Evolutionary conservation across 2,888 invertebrate genomes (phyloP).

Genomic region (Drymonia ruficornis): DNA sequence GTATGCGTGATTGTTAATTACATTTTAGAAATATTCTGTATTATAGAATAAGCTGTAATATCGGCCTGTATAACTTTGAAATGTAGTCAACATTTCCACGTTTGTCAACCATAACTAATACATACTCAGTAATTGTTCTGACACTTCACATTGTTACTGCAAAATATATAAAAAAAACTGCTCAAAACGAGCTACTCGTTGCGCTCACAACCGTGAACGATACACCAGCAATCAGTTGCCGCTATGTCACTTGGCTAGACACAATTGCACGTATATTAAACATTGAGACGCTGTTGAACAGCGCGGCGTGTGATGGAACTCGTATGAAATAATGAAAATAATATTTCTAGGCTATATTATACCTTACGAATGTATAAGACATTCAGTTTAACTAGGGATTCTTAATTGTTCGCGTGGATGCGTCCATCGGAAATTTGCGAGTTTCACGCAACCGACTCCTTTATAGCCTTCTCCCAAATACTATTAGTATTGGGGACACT

Average conservation of each 20-base stretch:
- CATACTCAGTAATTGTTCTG: not conserved
- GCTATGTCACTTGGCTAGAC: conserved; percentile 30
- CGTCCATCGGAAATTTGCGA: not conserved
- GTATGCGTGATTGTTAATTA: no score
- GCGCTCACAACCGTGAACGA: conserved; percentile 6
- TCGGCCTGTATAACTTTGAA: no score
- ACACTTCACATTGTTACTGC: not conserved
- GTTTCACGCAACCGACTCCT: not conserved
- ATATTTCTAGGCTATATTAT: not conserved
- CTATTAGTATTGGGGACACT: not conserved
- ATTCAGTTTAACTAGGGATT: not conserved
- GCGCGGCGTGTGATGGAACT: conserved; percentile 20
- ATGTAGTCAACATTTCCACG: no score
- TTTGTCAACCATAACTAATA: not conserved
- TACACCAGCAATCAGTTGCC: not conserved
- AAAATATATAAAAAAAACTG: conserved; percentile 4
- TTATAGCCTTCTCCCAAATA: not conserved
- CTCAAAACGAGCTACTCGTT: conserved; percentile 4
- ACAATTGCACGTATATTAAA: conserved; percentile 34
- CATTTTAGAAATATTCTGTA: no score
- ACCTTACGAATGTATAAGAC: not conserved
- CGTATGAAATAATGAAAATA: conserved; percentile 3
- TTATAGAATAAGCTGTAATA: no score
- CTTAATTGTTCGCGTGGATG: not conserved
- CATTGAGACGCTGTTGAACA: conserved; percentile 21